Percentiles rank a stretch among this genome's conserved stretches.
phyloP scores from a whole-genome alignment of 1,140 invertebrate genomes.

The Pseudomyrmex pallidus region DNA sequence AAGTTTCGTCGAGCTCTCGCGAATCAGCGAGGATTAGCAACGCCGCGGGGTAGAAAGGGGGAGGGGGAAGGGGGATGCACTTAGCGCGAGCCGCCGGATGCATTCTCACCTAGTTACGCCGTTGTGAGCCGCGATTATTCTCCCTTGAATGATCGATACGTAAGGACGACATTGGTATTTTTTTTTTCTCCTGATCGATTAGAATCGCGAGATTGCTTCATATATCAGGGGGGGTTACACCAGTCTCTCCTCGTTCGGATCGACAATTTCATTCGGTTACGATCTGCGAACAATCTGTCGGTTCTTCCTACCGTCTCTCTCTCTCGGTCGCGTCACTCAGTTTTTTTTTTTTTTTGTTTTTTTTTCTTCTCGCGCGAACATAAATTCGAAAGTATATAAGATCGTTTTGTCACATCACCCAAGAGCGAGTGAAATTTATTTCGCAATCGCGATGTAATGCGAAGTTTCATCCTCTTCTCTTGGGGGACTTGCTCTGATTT shows the following conservation, averaged over 20 bases:
- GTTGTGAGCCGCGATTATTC: constrained; percentile 38
- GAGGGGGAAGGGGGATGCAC: neutral
- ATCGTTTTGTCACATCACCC: constrained; percentile 2
- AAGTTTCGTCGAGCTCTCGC: constrained; percentile 11
- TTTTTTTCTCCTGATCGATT: constrained; percentile 42
- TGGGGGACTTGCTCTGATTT: too few relatives aligned
- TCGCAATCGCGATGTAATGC: neutral
- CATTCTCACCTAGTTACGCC: constrained; percentile 8
- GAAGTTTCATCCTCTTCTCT: too few relatives aligned
- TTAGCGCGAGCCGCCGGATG: constrained; percentile 15
- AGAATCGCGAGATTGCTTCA: constrained; percentile 48
- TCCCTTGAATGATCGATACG: constrained; percentile 4
- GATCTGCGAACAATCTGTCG: constrained; percentile 40
- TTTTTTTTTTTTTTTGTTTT: constrained; percentile 31
- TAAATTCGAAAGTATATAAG: constrained; percentile 9
- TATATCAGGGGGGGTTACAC: constrained; percentile 19
- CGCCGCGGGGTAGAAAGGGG: neutral
- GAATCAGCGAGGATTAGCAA: constrained; percentile 11
- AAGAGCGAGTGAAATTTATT: constrained; percentile 11
- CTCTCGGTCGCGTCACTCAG: constrained; percentile 14
- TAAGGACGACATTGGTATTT: constrained; percentile 40
- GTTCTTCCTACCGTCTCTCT: neutral
- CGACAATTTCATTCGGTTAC: constrained; percentile 36
- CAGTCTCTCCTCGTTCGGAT: neutral
- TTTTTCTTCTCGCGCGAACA: constrained; percentile 20